Percentiles rank a stretch among this genome's conserved stretches.
phyloP scores from a whole-genome alignment of 2,797 vertebrate genomes.

The Xenops minutus region DNA sequence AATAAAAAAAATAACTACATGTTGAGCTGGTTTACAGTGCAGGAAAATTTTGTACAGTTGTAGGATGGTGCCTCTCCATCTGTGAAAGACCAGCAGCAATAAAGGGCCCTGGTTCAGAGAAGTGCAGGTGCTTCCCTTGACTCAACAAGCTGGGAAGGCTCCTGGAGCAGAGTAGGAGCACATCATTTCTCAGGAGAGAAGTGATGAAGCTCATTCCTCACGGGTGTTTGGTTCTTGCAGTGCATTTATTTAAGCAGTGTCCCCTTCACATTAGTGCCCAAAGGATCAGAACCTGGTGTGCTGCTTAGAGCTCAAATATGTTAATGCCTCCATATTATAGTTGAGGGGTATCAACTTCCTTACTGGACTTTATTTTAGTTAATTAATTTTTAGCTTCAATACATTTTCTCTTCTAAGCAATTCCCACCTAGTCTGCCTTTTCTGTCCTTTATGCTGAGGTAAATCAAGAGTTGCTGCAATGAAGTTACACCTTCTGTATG shows the following conservation, averaged over 20 bases:
- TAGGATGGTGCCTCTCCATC: not conserved
- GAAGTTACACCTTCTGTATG: not conserved
- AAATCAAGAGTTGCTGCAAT: not conserved
- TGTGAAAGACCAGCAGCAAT: not conserved
- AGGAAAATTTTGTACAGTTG: not conserved
- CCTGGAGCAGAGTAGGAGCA: not conserved
- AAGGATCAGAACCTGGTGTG: not conserved
- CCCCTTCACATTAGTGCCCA: not conserved
- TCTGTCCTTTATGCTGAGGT: not conserved
- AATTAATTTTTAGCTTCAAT: not conserved
- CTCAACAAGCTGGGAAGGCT: not conserved
- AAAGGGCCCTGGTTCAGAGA: not conserved
- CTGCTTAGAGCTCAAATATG: slow-evolving; percentile 15
- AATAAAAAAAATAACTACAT: not conserved
- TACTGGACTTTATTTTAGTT: not conserved
- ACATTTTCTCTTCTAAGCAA: not conserved
- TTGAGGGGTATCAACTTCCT: not conserved
- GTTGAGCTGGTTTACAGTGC: slow-evolving; percentile 1
- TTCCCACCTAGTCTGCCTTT: not conserved
- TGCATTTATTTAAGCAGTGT: slow-evolving; percentile 44
- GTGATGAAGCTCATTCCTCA: not conserved
- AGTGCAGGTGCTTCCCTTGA: not conserved
- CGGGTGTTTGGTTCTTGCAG: not conserved
- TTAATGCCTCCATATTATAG: not conserved
- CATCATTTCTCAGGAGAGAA: not conserved